Evolutionary conservation across 1,140 invertebrate genomes (phyloP), one percentile per base, ranked within the genome.

Genomic region (Trichonephila clavipes): DNA sequence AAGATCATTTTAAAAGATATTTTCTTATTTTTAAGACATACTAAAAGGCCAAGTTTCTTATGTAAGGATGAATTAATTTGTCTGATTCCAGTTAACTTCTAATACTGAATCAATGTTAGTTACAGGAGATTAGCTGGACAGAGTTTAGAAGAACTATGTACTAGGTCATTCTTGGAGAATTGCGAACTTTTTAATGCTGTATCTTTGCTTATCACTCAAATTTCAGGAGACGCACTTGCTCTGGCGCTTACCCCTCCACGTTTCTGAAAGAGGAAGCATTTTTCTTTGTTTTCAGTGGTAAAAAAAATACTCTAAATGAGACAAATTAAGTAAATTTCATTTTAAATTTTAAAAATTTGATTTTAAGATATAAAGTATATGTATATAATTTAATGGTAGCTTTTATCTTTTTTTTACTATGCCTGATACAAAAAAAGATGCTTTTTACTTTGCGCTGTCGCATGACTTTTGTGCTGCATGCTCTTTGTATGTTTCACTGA

Each of bases 71-170:
- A 93, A 64, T 81, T 88, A 87, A 88, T 66, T 18, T 82, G 34
- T 93, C 92, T 93, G 85, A 69, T 93, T 93, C 62, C 86, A 93
- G 86, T 87, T 93, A 85, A 81, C 62, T 93, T 93, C 92, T 93
- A 93, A 93, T 93, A 19, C 69, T 61, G 64, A n/a, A 81, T 77
- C 82, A 59, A 66, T 88, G 86, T 93, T 93, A 93, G 91, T 93
- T 93, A 62, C 92, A 93, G 92, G 92, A 82, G 28, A 64, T 88
- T 69, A 93, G 92, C 90, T 62, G 92, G 86, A 88, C 61, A 72
- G 28, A 28, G 12, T 58, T 28, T 92, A 92, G 90, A n/a, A 72
- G 90, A 85, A 92, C 34, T 72, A 59, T 89, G 62, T 19, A 59
- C 87, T 28, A 92, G 59, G 14, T 44, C 88, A 61, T 90, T 90